These are phyloP conservation scores for Melanotaenia pygmaea DNA, from an alignment of 2,797 vertebrate species.

Conservation along the genomic window DNA sequence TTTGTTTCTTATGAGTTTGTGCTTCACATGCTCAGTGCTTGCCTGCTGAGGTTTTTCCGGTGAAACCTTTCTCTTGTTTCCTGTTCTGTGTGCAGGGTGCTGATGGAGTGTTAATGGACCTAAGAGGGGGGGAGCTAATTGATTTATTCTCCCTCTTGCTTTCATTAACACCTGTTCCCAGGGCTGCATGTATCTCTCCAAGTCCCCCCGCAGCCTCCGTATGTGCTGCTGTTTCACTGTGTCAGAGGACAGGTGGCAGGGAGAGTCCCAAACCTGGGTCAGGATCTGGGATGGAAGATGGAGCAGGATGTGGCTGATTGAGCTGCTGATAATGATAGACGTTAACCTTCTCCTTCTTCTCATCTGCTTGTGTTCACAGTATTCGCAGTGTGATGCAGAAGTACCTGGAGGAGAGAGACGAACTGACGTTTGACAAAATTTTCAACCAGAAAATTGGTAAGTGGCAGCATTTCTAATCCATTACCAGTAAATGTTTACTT, in stretches of 20 bases:
- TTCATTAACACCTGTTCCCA: slow-evolving; percentile 80
- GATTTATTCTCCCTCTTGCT: slow-evolving; percentile 76
- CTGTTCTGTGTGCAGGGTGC: slow-evolving; percentile 22
- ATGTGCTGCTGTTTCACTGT: slow-evolving; percentile 23
- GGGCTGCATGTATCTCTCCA: slow-evolving; percentile 63
- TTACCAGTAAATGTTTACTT: background rate
- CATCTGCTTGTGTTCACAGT: slow-evolving; percentile 73
- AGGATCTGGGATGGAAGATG: slow-evolving; percentile 42
- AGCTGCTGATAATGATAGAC: slow-evolving; percentile 4
- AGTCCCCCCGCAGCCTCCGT: slow-evolving; percentile 44
- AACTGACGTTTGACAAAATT: slow-evolving; percentile 97
- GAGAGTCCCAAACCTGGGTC: slow-evolving; percentile 65
- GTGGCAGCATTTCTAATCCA: slow-evolving; percentile 39
- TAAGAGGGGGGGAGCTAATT: slow-evolving; percentile 75
- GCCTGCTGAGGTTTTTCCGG: slow-evolving; percentile 16
- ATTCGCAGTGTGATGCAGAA: slow-evolving; percentile 99
- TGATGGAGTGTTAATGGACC: slow-evolving; percentile 76
- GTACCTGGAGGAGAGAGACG: slow-evolving; percentile 94
- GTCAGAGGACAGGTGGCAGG: slow-evolving; percentile 62
- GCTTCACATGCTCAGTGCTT: slow-evolving; percentile 7
- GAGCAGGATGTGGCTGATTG: slow-evolving; percentile 16
- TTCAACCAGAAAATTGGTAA: slow-evolving; percentile 98
- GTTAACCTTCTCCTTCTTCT: slow-evolving; percentile 18
- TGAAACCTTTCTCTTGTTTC: slow-evolving; percentile 18
- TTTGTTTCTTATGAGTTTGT: background rate